Evolutionary conservation across 2,888 invertebrate genomes (phyloP).

Genomic region (Dasysyrphus albostriatus): DNA sequence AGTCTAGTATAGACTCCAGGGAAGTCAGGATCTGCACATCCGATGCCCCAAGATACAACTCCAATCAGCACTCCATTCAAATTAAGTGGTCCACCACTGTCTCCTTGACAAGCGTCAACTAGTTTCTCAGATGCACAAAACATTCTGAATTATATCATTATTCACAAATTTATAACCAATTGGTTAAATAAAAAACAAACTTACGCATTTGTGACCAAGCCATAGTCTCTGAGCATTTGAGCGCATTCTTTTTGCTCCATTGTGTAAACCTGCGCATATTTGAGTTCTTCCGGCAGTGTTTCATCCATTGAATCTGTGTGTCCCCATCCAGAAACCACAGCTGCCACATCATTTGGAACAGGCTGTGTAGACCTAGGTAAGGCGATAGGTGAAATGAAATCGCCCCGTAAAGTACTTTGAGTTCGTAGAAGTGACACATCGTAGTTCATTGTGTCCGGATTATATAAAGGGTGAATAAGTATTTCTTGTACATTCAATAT

Average conservation of each 20-base stretch:
- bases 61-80: constrained; percentile 79
- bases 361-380: constrained; percentile 76
- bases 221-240: constrained; percentile 78
- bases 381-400: constrained; percentile 78
- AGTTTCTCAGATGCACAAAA: constrained; percentile 81
- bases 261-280: constrained; percentile 80
- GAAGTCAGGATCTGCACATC: constrained; percentile 82
- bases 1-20: constrained; percentile 81
- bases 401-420: constrained; percentile 76
- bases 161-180: not conserved
- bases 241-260: constrained; percentile 79
- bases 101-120: constrained; percentile 82
- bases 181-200: constrained; percentile 55
- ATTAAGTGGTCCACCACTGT: constrained; percentile 81
- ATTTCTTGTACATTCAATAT: constrained; percentile 79
- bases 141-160: constrained; percentile 78
- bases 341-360: constrained; percentile 77
- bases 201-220: constrained; percentile 81
- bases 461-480: constrained; percentile 80
- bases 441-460: constrained; percentile 80
- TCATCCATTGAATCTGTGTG: constrained; percentile 79
- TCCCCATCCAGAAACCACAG: constrained; percentile 81
- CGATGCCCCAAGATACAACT: constrained; percentile 82
- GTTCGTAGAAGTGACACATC: constrained; percentile 81
- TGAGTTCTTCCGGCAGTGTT: constrained; percentile 79